Conservation (phyloP, 2,888 invertebrate genomes). For the Lathronympha strigana region DNA sequence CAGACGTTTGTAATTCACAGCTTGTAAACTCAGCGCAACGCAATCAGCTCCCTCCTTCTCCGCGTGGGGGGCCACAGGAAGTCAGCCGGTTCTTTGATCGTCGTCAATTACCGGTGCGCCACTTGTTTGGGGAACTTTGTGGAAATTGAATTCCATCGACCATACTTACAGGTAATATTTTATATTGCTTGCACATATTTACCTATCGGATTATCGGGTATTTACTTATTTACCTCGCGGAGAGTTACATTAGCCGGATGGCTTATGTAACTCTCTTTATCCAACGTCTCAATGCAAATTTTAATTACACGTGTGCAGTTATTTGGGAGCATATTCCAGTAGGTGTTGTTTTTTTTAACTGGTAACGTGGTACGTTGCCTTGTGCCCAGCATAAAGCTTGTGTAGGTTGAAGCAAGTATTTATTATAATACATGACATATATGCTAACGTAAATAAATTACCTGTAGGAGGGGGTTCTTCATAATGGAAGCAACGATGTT, state of each 20-base stretch:
- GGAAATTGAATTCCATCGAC: conserved; percentile 35
- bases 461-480: background rate
- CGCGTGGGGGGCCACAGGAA: conserved; percentile 56
- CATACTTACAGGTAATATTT: conserved; percentile 6
- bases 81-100: conserved; percentile 78
- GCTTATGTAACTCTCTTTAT: no score
- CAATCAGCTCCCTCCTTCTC: conserved; percentile 49
- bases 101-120: conserved; percentile 69
- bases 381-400: no score
- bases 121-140: conserved; percentile 36
- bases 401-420: no score
- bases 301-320: no score
- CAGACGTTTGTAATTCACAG: background rate
- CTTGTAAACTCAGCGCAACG: background rate
- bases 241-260: no score
- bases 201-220: no score
- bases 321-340: no score
- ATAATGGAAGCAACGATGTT: background rate
- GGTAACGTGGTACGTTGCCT: no score
- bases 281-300: no score
- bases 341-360: no score
- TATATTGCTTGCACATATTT: background rate
- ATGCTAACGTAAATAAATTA: background rate
- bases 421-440: no score
- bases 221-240: no score